Evolutionary conservation across 2,797 vertebrate genomes (phyloP).

Genomic region (Silurus aristotelis): DNA sequence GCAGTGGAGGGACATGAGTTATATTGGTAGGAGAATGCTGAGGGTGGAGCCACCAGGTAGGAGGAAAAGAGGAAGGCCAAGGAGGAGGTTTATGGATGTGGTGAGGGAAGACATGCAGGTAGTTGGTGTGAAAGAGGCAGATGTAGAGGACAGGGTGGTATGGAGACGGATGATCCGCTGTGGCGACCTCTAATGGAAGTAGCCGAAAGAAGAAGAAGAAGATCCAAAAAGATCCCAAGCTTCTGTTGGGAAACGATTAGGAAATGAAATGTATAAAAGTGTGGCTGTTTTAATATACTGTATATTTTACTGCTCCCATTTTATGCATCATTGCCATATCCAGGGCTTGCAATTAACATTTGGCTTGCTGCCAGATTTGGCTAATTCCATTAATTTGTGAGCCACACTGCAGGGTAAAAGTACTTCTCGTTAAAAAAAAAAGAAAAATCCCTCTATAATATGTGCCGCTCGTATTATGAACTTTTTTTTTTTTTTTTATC

Average conservation of each 20-base stretch:
- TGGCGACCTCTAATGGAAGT: too few species aligned
- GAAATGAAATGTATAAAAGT: neutral
- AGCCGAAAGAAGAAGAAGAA: too few species aligned
- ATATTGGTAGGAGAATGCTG: too few species aligned
- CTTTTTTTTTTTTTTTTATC: neutral
- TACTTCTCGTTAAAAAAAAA: neutral
- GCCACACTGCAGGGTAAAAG: constrained; percentile 7
- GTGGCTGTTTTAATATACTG: neutral
- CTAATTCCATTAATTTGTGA: constrained; percentile 19
- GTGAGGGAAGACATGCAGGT: too few species aligned
- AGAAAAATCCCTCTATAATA: neutral
- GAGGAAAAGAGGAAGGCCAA: too few species aligned
- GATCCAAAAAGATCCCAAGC: too few species aligned
- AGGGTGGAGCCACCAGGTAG: too few species aligned
- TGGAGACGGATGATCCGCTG: too few species aligned
- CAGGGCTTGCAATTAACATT: constrained; percentile 3
- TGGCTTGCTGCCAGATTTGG: neutral
- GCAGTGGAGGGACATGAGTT: too few species aligned
- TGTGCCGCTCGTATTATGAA: neutral
- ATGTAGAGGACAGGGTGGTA: too few species aligned
- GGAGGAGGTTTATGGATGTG: too few species aligned
- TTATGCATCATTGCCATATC: constrained; percentile 15
- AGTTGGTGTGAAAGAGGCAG: too few species aligned
- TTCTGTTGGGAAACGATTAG: neutral
- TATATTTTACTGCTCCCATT: constrained; percentile 1